These are phyloP conservation scores for Saguinus midas DNA, from an alignment of 2,113 vertebrate species.

Conservation along the genomic window DNA sequence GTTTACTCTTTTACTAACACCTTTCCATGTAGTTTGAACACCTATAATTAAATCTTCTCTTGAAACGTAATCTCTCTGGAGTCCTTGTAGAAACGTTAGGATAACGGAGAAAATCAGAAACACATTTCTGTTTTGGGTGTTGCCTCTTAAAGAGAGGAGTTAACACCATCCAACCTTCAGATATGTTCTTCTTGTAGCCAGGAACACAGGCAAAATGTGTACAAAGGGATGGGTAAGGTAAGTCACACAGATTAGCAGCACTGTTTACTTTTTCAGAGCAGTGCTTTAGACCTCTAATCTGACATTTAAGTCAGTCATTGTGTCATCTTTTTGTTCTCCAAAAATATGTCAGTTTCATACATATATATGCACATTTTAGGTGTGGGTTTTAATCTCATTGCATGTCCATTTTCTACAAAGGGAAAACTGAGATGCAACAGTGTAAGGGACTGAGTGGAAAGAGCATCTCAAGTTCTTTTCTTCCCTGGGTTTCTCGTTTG, in stretches of 20 bases:
- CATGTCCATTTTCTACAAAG: background rate
- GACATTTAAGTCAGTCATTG: background rate
- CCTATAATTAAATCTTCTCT: background rate
- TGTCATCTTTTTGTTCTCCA: background rate
- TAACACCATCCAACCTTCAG: background rate
- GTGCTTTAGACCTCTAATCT: background rate
- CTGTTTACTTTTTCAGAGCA: background rate
- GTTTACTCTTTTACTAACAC: conserved; percentile 43
- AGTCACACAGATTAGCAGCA: background rate
- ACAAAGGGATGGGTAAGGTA: background rate
- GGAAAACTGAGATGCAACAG: background rate
- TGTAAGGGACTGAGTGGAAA: background rate
- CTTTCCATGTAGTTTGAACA: conserved; percentile 50
- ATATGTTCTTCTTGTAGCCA: background rate
- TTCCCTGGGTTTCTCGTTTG: background rate
- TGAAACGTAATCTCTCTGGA: conserved; percentile 44
- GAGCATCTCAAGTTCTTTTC: background rate
- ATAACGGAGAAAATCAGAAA: conserved; percentile 40
- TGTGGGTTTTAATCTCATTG: background rate
- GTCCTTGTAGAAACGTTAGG: background rate
- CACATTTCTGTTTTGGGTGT: background rate
- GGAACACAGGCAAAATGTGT: background rate
- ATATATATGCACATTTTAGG: background rate
- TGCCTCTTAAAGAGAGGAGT: background rate
- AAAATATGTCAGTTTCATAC: background rate